A percentile compares a stretch with the other conserved stretches of the same genome.
phyloP scores from a whole-genome alignment of 2,888 invertebrate species.

The Drosophila rellima region DNA sequence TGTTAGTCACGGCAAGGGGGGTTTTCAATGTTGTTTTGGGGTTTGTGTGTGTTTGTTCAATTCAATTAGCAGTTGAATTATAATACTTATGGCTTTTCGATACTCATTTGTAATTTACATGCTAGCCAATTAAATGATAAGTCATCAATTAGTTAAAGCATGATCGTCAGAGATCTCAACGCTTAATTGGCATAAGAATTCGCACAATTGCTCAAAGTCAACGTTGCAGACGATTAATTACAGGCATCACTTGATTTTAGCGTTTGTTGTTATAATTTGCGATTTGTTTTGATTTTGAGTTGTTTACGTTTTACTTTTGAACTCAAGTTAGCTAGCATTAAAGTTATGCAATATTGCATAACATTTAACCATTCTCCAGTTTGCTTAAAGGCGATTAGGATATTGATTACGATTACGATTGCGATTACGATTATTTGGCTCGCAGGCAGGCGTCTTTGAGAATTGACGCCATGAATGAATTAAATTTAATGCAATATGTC shows the following conservation, averaged over 20 bases:
- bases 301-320: slow-evolving; percentile 47
- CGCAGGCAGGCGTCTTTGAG: slow-evolving; percentile 8
- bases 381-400: slow-evolving; percentile 29
- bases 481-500: slow-evolving; percentile 52
- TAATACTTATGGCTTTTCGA: slow-evolving; percentile 41
- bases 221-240: slow-evolving; percentile 53
- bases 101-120: slow-evolving; percentile 40
- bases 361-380: slow-evolving; percentile 20
- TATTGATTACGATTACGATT: slow-evolving; percentile 3
- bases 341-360: slow-evolving; percentile 30
- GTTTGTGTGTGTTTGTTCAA: slow-evolving; percentile 16
- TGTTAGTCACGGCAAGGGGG: slow-evolving; percentile 31
- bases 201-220: slow-evolving; percentile 68
- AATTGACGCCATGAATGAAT: slow-evolving; percentile 38
- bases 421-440: slow-evolving; percentile 18
- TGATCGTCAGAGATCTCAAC: slow-evolving; percentile 5
- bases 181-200: slow-evolving; percentile 30
- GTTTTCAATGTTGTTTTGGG: slow-evolving; percentile 10
- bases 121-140: slow-evolving; percentile 54
- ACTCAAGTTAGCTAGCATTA: slow-evolving; percentile 36
- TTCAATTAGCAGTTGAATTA: slow-evolving; percentile 35
- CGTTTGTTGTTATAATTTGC: slow-evolving; percentile 6
- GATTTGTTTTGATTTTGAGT: slow-evolving; percentile 34
- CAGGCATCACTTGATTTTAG: slow-evolving; percentile 34
- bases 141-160: slow-evolving; percentile 26